phyloP scores from a whole-genome alignment of 1,140 invertebrate genomes.

The Drosophila arizonae region DNA sequence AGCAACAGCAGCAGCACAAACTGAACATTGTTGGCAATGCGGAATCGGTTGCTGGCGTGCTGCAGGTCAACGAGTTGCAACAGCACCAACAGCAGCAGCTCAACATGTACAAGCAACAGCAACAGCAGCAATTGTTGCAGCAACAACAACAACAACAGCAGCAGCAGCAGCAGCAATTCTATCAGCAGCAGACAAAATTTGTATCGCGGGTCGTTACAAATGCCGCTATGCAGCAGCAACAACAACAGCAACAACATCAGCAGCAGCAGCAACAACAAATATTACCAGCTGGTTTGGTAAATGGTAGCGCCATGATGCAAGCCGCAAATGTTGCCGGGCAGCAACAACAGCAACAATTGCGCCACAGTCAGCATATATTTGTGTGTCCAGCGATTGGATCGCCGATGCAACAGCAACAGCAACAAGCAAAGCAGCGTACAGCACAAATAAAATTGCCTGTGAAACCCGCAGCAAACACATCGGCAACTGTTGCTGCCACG shows the following conservation, averaged over 20 bases:
- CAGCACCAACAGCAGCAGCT: slow-evolving; percentile 57
- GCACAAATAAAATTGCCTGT: slow-evolving; percentile 68
- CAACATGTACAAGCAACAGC: slow-evolving; percentile 54
- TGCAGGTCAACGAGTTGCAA: slow-evolving; percentile 53
- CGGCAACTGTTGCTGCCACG: slow-evolving; percentile 55
- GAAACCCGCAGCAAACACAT: slow-evolving; percentile 44
- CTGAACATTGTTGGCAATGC: slow-evolving; percentile 67
- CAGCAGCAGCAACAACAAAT: slow-evolving; percentile 50
- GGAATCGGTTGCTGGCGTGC: slow-evolving; percentile 50
- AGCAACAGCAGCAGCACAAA: slow-evolving; percentile 67
- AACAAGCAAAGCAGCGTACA: slow-evolving; percentile 56
- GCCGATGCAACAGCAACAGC: slow-evolving; percentile 51
- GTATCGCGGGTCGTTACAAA: slow-evolving; percentile 79
- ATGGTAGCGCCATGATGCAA: slow-evolving; percentile 62
- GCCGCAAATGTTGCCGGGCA: slow-evolving; percentile 32
- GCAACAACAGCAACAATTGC: slow-evolving; percentile 57
- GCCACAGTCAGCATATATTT: slow-evolving; percentile 59
- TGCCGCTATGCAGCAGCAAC: slow-evolving; percentile 60
- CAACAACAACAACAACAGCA: slow-evolving; percentile 48
- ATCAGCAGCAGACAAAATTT: slow-evolving; percentile 72
- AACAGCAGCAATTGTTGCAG: slow-evolving; percentile 60
- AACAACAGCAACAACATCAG: slow-evolving; percentile 41
- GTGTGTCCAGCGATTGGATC: slow-evolving; percentile 60
- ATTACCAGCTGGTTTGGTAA: slow-evolving; percentile 75
- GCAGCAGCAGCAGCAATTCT: slow-evolving; percentile 63